These are phyloP conservation scores for Linurgus olivaceus DNA, from an alignment of 2,797 vertebrate genomes.

Conservation along the genomic window DNA sequence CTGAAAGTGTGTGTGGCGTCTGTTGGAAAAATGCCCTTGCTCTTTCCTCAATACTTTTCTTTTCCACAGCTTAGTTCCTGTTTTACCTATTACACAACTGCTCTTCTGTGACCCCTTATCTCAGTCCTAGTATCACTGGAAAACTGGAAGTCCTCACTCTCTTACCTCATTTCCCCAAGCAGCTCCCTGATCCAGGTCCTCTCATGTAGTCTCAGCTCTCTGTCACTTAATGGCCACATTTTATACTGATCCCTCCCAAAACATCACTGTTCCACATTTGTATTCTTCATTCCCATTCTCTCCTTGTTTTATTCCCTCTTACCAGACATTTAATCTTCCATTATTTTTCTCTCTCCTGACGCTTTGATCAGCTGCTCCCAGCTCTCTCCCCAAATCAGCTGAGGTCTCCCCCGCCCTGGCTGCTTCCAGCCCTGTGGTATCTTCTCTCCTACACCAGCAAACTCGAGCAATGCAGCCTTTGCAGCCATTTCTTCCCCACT, in stretches of 20 bases:
- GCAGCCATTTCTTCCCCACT: not conserved
- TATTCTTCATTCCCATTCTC: not conserved
- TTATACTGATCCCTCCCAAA: not conserved
- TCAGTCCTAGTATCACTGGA: not conserved
- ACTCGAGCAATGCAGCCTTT: not conserved
- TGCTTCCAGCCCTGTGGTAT: not conserved
- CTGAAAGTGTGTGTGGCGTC: not conserved
- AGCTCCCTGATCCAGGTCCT: not conserved
- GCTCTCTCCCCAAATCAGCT: accelerated
- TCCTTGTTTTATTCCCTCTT: not conserved
- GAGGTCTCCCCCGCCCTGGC: not conserved
- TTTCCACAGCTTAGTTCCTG: not conserved
- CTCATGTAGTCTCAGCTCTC: not conserved
- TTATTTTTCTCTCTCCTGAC: not conserved
- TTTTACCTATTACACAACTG: not conserved
- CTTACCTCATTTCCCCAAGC: not conserved
- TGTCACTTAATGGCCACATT: too few relatives aligned
- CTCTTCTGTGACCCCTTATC: not conserved
- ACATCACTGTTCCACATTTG: not conserved
- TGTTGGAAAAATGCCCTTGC: not conserved
- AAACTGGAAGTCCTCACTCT: not conserved
- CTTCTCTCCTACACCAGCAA: not conserved
- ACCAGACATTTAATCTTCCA: not conserved
- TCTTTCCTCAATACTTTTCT: not conserved
- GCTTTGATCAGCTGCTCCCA: not conserved